A percentile compares a stretch with the other conserved stretches of the same genome.
Evolutionary conservation across 2,888 invertebrate species (phyloP).

Genomic region (Hirtodrosophila cameraria): DNA sequence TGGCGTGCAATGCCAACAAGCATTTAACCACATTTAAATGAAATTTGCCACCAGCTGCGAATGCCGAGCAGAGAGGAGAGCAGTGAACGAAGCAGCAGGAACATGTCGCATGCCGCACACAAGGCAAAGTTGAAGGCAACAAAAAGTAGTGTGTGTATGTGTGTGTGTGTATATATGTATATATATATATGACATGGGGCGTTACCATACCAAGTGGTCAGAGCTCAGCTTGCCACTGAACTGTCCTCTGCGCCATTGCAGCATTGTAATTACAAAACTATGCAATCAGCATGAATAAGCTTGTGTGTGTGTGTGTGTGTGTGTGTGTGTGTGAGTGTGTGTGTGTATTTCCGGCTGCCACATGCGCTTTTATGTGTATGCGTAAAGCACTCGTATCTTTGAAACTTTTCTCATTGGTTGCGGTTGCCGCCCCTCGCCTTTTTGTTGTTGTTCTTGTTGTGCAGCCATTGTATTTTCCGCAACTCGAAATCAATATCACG

Average conservation of each 20-base stretch:
- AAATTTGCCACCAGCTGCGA: slow-evolving; percentile 71
- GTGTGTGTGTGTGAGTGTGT: slow-evolving; percentile 7
- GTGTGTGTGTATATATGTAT: neutral
- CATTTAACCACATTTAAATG: slow-evolving; percentile 70
- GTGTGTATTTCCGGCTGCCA: slow-evolving; percentile 23
- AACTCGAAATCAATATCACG: slow-evolving; percentile 77
- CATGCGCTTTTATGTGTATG: slow-evolving; percentile 34
- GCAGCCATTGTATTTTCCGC: slow-evolving; percentile 61
- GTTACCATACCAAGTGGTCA: slow-evolving; percentile 55
- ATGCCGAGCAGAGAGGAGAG: slow-evolving; percentile 6
- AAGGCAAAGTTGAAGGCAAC: slow-evolving; percentile 45
- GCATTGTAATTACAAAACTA: slow-evolving; percentile 74
- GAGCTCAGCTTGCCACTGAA: slow-evolving; percentile 24
- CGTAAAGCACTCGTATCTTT: slow-evolving; percentile 46
- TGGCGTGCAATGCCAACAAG: slow-evolving; percentile 73
- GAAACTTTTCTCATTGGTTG: slow-evolving; percentile 75
- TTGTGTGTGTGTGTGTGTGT: neutral
- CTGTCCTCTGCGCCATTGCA: slow-evolving; percentile 63
- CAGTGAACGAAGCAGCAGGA: slow-evolving; percentile 6
- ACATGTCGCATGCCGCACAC: slow-evolving; percentile 67
- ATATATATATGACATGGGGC: slow-evolving; percentile 33
- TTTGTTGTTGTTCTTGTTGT: too few species aligned
- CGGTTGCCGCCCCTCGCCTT: slow-evolving; percentile 26
- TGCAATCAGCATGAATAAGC: slow-evolving; percentile 34
- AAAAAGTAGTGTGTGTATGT: slow-evolving; percentile 9